Percentiles rank a stretch among this genome's conserved stretches.
These are phyloP conservation scores for Triops longicaudatus DNA, from an alignment of 1,140 invertebrate species.

Conservation along the genomic window DNA sequence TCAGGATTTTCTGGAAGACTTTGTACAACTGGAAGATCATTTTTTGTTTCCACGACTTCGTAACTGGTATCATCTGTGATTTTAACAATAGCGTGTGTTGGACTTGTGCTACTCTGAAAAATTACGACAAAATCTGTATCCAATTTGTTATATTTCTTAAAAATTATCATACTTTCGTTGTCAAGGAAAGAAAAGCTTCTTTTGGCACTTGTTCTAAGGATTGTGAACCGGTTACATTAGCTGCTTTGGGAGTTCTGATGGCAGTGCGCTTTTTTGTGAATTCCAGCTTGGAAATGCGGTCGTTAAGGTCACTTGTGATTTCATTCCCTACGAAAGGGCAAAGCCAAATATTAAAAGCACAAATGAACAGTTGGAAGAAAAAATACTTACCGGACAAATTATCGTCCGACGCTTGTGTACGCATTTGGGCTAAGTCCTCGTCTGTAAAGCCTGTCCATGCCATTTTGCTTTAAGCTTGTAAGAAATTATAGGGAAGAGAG, in stretches of 20 bases:
- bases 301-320: background rate
- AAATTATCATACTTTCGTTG: background rate
- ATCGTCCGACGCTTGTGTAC: background rate
- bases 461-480: constrained; percentile 21
- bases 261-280: background rate
- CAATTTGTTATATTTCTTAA: background rate
- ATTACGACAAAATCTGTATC: background rate
- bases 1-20: background rate
- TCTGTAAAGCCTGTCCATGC: constrained; percentile 33
- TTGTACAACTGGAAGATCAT: background rate
- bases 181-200: background rate
- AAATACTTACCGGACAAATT: background rate
- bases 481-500: background rate
- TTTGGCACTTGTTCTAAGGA: background rate
- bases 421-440: constrained; percentile 32
- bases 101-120: background rate
- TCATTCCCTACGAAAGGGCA: constrained; percentile 12
- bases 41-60: constrained; percentile 23
- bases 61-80: constrained; percentile 20
- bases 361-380: background rate
- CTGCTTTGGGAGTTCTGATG: background rate
- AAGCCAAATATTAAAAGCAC: constrained; percentile 1
- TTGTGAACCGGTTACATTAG: background rate
- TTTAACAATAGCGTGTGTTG: constrained; percentile 23
- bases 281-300: background rate